Percentiles rank a stretch among this genome's conserved stretches.
phyloP scores from a whole-genome alignment of 2,888 invertebrate genomes.

The Diarsia dahlii region DNA sequence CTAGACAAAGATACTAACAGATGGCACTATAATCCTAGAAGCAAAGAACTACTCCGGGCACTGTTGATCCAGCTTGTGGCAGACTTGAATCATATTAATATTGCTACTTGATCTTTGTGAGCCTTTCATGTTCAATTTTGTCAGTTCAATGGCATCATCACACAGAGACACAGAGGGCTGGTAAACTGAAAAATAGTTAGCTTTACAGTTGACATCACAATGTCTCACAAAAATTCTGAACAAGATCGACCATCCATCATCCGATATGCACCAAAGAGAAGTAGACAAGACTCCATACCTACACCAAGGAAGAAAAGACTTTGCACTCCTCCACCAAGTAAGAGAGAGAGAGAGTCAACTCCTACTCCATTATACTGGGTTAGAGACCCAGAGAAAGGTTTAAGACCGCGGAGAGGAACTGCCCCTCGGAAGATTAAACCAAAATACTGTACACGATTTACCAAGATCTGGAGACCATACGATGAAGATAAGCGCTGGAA shows the following conservation, averaged over 20 bases:
- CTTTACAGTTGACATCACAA: slow-evolving; percentile 3
- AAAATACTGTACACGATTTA: slow-evolving; percentile 26
- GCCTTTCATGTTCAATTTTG: not conserved
- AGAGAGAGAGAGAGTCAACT: slow-evolving; percentile 1
- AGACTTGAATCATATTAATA: not conserved
- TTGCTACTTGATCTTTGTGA: not conserved
- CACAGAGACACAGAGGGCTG: not conserved
- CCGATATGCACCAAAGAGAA: slow-evolving; percentile 34
- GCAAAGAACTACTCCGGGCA: not conserved
- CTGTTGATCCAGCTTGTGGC: not conserved
- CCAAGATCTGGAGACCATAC: slow-evolving; percentile 35
- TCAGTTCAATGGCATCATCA: not conserved
- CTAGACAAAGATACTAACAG: not conserved
- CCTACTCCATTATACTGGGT: not conserved
- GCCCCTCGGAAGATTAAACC: slow-evolving; percentile 22
- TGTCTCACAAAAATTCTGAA: slow-evolving; percentile 11
- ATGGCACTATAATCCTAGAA: not conserved
- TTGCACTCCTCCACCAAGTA: slow-evolving; percentile 27
- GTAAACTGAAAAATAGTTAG: not conserved
- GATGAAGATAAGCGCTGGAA: slow-evolving; percentile 22
- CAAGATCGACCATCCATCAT: slow-evolving; percentile 44
- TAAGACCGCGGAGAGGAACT: slow-evolving; percentile 7
- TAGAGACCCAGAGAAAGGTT: not conserved
- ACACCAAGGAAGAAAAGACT: slow-evolving; percentile 16
- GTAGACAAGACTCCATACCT: slow-evolving; percentile 28